Evolutionary conservation across 2,888 invertebrate species (phyloP), one percentile per base, ranked within the genome.

Genomic region (Oeneis ivallda): DNA sequence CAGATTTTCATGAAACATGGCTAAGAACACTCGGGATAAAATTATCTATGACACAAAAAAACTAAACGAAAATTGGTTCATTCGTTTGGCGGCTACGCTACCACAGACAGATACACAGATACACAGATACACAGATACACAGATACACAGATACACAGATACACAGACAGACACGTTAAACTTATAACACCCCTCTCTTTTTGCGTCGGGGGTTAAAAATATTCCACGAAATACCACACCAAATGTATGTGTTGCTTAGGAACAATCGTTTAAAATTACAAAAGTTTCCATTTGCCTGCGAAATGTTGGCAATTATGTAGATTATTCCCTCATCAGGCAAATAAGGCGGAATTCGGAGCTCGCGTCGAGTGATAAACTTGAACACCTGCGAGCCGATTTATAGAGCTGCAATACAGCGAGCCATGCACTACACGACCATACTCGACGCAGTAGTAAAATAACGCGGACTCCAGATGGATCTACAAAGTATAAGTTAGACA

Each of bases 381-480:
- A 67, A 74, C 70, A 81, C 81, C 82, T 82, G 81, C 72, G 75
- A 68, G 72, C 61, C 73, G 78, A 81, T 81, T 82, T 81, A 82
- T 75, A 71, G 72, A 69, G 63, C 45, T 69, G 58, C 52, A 39
- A 45, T 74, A 75, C 78, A 66, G 74, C 75, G 34, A 39, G 43
- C 73, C 69, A 74, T 77, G 72, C 69, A 50, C 65, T 37, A 58
- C 54, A 56, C 65, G 58, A 66, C 66, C 50, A 41, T 26, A 26
- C 26, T 26, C 26, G 26, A 13, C 41, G 9, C 9, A 6, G 9
- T 11, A 41, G 41, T 2, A 9, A 41, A 41, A 41, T 41, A 41
- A 41, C 2, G 41, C 41, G 11, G 41, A 41, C 41, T 13, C 11
- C 13, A 4, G 11, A 1, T 52, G 32, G 39, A 47, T 32, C 11